Conservation (phyloP, 1,140 invertebrate genomes). For the Maniola jurtina region DNA sequence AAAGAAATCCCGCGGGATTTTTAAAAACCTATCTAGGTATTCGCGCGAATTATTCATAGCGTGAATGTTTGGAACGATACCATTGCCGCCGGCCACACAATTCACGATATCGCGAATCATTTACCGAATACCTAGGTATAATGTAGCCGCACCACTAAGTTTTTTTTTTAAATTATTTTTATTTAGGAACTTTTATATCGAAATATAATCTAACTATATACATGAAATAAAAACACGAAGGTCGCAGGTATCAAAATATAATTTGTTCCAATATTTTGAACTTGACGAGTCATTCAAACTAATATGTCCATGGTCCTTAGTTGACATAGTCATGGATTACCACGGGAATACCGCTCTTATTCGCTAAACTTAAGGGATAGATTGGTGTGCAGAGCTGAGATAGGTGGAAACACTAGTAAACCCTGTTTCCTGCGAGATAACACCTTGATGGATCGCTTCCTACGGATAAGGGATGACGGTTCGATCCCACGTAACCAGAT, state of each 20-base stretch:
- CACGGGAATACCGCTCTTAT: conserved; percentile 5
- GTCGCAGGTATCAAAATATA: neutral
- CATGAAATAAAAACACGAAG: too few relatives aligned
- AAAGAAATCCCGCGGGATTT: too few relatives aligned
- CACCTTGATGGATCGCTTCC: conserved; percentile 47
- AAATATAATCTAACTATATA: too few relatives aligned
- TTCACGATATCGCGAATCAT: too few relatives aligned
- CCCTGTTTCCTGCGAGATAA: conserved; percentile 46
- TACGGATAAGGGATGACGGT: conserved; percentile 43
- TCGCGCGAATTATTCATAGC: too few relatives aligned
- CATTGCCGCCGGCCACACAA: too few relatives aligned
- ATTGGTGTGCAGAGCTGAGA: conserved; percentile 12
- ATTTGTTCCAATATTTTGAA: conserved; percentile 19
- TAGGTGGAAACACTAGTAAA: conserved; percentile 39
- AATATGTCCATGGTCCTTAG: conserved; percentile 15
- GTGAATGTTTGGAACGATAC: too few relatives aligned
- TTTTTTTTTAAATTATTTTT: too few relatives aligned
- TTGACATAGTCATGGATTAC: neutral
- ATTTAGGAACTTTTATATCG: too few relatives aligned
- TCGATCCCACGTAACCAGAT: conserved; percentile 33
- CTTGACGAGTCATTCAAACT: conserved; percentile 23
- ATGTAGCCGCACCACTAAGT: too few relatives aligned
- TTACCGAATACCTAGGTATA: too few relatives aligned
- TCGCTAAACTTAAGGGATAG: neutral
- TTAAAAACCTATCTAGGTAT: too few relatives aligned